These are phyloP conservation scores for Augochlora pura DNA, from an alignment of 1,140 invertebrate genomes.

Conservation along the genomic window DNA sequence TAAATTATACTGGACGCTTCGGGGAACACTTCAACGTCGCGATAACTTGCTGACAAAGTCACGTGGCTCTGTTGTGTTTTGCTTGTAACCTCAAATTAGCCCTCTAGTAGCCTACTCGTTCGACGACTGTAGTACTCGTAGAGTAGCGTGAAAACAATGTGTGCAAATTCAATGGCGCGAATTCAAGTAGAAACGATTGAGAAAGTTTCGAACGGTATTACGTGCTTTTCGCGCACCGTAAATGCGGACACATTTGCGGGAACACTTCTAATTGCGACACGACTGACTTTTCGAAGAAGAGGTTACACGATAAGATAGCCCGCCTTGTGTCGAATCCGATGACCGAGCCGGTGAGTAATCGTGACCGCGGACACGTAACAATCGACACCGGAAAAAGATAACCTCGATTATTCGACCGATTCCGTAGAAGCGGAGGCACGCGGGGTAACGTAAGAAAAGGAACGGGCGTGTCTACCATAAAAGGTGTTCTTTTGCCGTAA, in stretches of 20 bases:
- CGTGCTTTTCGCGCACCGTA: background rate
- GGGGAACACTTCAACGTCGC: no score
- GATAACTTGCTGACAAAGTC: no score
- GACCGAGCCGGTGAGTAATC: background rate
- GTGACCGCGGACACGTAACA: background rate
- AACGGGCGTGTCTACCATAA: conserved; percentile 6
- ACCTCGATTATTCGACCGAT: background rate
- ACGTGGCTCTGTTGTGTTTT: no score
- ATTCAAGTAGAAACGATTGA: background rate
- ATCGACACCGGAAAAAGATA: background rate
- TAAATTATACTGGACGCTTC: no score
- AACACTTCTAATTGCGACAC: no score
- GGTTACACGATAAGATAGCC: no score
- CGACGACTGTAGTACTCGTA: background rate
- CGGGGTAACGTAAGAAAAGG: background rate
- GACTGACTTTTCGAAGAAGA: no score
- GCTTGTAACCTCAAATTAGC: no score
- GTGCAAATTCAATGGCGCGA: background rate
- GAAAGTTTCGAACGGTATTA: background rate
- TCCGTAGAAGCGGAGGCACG: background rate
- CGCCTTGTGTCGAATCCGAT: no score
- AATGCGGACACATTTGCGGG: no score
- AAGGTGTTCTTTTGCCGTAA: background rate
- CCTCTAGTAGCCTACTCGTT: background rate
- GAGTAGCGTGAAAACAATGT: no score